These are phyloP conservation scores for Gonioctena quinquepunctata DNA, from an alignment of 1,140 invertebrate genomes.

Conservation along the genomic window DNA sequence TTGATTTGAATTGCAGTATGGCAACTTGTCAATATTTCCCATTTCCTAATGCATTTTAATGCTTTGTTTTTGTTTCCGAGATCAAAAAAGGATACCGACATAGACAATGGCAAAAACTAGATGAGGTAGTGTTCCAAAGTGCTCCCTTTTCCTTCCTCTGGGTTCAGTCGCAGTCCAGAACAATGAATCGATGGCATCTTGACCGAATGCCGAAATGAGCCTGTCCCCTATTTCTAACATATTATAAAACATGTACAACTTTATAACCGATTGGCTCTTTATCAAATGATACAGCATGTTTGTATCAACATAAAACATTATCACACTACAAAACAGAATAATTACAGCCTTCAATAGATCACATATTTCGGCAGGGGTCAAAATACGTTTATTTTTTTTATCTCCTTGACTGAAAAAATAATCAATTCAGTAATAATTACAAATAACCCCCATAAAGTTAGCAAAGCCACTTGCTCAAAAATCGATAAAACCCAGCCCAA, in stretches of 20 bases:
- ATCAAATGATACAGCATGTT: slow-evolving; percentile 99
- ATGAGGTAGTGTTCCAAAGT: slow-evolving; percentile 87
- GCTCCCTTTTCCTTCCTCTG: slow-evolving; percentile 76
- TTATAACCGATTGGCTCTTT: slow-evolving; percentile 98
- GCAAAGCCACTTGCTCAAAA: neutral
- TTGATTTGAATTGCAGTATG: no score
- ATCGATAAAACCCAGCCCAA: no score
- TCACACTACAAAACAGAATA: slow-evolving; percentile 79
- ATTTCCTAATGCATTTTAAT: no score
- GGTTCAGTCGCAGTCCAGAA: slow-evolving; percentile 98
- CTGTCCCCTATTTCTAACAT: slow-evolving; percentile 98
- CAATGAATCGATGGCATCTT: slow-evolving; percentile 96
- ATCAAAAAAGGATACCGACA: slow-evolving; percentile 89
- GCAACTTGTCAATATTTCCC: no score
- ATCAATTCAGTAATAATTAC: no score
- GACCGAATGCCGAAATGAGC: slow-evolving; percentile 95
- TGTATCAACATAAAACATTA: slow-evolving; percentile 92
- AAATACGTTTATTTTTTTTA: slow-evolving; percentile 39
- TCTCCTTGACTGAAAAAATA: slow-evolving; percentile 31
- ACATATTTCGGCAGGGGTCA: slow-evolving; percentile 93
- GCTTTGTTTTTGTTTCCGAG: no score
- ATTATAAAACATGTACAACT: slow-evolving; percentile 99
- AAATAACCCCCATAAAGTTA: no score
- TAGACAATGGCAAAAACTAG: slow-evolving; percentile 87
- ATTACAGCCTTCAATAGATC: slow-evolving; percentile 93